These are phyloP conservation scores for Gnatocerus cornutus DNA, from an alignment of 2,888 invertebrate genomes.

Conservation along the genomic window DNA sequence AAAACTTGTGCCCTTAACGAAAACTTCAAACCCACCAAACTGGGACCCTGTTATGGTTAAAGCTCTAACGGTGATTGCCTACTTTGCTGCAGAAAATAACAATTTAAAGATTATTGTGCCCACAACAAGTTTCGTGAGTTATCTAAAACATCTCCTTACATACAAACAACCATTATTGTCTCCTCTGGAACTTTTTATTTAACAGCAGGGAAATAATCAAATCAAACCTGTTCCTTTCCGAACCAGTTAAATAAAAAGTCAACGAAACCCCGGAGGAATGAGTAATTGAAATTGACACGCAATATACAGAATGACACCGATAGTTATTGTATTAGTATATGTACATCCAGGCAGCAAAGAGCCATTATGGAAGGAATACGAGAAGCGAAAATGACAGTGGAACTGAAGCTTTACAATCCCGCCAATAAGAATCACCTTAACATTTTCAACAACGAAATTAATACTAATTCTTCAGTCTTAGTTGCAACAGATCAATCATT, in stretches of 20 bases:
- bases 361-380: conserved; percentile 48
- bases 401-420: conserved; percentile 40
- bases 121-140: conserved; percentile 41
- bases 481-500: conserved; percentile 49
- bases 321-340: conserved; percentile 43
- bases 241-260: conserved; percentile 51
- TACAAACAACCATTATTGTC: conserved; percentile 58
- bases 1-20: conserved; percentile 28
- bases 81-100: conserved; percentile 35
- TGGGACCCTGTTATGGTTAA: conserved; percentile 42
- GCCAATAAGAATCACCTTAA: conserved; percentile 24
- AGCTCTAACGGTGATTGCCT: conserved; percentile 42
- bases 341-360: conserved; percentile 47
- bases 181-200: conserved; percentile 58
- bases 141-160: conserved; percentile 40
- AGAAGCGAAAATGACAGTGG: conserved; percentile 44
- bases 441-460: conserved; percentile 49
- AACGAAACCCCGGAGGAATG: conserved; percentile 45
- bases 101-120: conserved; percentile 40
- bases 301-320: conserved; percentile 41
- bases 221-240: conserved; percentile 47
- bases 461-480: conserved; percentile 62
- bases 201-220: conserved; percentile 54
- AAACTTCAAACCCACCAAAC: conserved; percentile 10
- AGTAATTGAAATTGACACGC: conserved; percentile 37